Base-by-base conservation (phyloP, 2,113 vertebrate species). In the Climacteris rufus region DNA sequence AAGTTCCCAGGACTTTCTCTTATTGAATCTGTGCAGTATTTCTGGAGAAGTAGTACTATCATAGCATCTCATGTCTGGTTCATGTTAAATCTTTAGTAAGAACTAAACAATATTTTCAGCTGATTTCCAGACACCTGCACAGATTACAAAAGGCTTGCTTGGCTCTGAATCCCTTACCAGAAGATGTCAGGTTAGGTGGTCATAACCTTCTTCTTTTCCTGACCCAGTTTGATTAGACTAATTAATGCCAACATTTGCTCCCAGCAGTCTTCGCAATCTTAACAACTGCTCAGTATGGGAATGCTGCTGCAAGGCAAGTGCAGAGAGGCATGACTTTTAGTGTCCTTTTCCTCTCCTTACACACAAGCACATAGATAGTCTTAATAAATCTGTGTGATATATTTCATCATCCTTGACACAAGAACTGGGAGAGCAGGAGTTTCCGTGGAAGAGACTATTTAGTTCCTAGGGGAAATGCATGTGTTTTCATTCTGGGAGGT, bases 241-340 rank as follows among this genome's bases (percentile, higher is more conserved):
- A 95, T 83, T 96, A 94, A 93, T 81, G 71, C 37, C 76, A 93
- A 19, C 56, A 33, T 95, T 95, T 88, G 39, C 33, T 91, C 53
- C 82, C 70, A 94, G 54, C 28, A 80, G 37, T 25, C 74, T 79
- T 93, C 16, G 27, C 33, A 83, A 49, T 80, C 33, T 61, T 89
- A 87, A 81, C 37, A 71, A 63, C 40, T 79, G 56, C 7, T 71
- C 69, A 69, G 61, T 53, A 50, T 12, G 50, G 57, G 57, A 69
- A 76, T 27, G n/a, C 5, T 86, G 70, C 78, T 76, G 27, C 45
- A 72, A 83, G 83, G 30, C 57, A 87, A 74, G 54, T 22, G 54
- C 54, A 66, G 50, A 66, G 44, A 56, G 28, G 16, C 25, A 39
- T 65, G 53, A 82, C 53, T 93, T 91, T 69, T 93, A 68, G 57